Conservation (phyloP, 2,888 invertebrate species). For the Eristalinus aeneus region DNA sequence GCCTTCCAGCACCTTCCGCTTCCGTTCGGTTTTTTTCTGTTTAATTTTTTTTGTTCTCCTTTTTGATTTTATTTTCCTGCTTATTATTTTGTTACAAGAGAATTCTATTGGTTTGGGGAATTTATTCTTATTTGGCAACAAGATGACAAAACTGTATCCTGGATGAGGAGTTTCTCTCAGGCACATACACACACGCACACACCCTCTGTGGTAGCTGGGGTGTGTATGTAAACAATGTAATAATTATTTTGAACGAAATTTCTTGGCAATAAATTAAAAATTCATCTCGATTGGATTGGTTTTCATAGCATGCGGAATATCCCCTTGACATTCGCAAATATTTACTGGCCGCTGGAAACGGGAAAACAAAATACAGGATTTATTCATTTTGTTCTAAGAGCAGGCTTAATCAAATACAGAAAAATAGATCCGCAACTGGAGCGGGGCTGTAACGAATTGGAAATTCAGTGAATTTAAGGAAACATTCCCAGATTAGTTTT, state of each 20-base stretch:
- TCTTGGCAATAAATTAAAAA: slow-evolving; percentile 61
- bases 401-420: too few species aligned
- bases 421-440: too few species aligned
- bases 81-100: slow-evolving; percentile 42
- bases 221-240: slow-evolving; percentile 55
- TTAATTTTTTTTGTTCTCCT: slow-evolving; percentile 18
- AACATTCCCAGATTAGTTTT: too few species aligned
- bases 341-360: not conserved
- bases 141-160: not conserved
- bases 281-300: slow-evolving; percentile 48
- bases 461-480: too few species aligned
- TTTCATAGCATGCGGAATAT: slow-evolving; percentile 4
- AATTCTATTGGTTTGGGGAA: not conserved
- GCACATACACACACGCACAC: not conserved
- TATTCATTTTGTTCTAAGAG: not conserved
- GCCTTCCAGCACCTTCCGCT: not conserved
- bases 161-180: slow-evolving; percentile 25
- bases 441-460: too few species aligned
- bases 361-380: not conserved
- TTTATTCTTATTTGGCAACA: not conserved
- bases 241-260: slow-evolving; percentile 52
- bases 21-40: not conserved
- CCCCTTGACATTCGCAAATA: slow-evolving; percentile 33
- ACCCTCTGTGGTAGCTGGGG: not conserved
- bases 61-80: slow-evolving; percentile 52